Base-by-base conservation (phyloP, 2,797 vertebrate species). In the Sebastes matsubarae region DNA sequence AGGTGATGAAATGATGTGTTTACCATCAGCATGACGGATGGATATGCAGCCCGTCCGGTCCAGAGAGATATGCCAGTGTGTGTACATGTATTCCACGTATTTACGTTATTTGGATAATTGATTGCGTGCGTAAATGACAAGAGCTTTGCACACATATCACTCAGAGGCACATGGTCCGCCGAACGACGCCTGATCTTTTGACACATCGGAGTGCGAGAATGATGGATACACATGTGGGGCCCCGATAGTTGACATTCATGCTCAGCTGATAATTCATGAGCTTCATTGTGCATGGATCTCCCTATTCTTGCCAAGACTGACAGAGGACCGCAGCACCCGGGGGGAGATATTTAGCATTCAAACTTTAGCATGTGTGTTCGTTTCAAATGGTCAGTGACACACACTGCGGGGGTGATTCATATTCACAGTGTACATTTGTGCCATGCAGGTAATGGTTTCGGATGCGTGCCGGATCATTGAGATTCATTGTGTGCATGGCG, bases 241-340 rank as follows among this genome's bases (percentile, higher is more conserved):
- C 72, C 69, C 22, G 55, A 52, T 84, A 68, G 80, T 88, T 93
- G 90, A 92, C 90, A 88, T 94, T 90, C 85, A 87, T 89, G 87
- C 85, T 89, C 75, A 80, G 87, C 87, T 89, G 86, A 91, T 93
- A 92, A 94, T 91, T 93, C 87, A 90, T 91, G 89, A 90, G 87
- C 85, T 82, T 86, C 86, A 86, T 87, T 92, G 84, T 91, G 89
- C 86, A 89, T 87, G 85, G 75, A 91, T 88, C 74, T 72, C 75
- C 75, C 50, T 57, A 14, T 78, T 81, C 82, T 83, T 34, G 34
- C 59, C 0, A 5, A 87, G 90, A 88, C 75, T 87, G 90, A 91
- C 91, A 87, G 83, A 75, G 71, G 30, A 80, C 63, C 5, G 63
- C 52, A 72, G 73, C 38, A 11, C 27, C 10, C 18, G 20, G 18